Base-by-base conservation (phyloP, 2,888 invertebrate species). In the Dyspetes luteomarginatus region DNA sequence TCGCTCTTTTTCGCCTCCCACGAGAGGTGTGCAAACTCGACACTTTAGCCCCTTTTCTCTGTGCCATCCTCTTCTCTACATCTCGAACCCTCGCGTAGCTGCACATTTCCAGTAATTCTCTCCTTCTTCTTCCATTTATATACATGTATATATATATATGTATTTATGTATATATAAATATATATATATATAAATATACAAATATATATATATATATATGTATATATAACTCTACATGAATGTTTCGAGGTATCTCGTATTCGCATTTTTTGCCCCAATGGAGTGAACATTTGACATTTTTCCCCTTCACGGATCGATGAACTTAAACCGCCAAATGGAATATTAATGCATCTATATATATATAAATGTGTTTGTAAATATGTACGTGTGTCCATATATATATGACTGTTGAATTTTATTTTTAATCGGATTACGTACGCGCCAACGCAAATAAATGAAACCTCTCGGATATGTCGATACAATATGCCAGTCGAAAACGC, bases 351-450 rank as follows among this genome's bases (percentile, higher is more conserved):
- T 17, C 5, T 48, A 17, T 15, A 26, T 24, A 55, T 26, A 24
- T 24, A 3, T 12, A 43, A 36, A n/a, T n/a, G n/a, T 1, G 9
- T 64, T n/a, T 15, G 4, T 64, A 24, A 24, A 4, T 68, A 15
- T 55, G n/a, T 4, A 41, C 15, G 19, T 3, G 48, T 22, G 52
- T 22, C 19, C n/a, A 36, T 22, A 52, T 22, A 30, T 41, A 62
- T 3, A 30, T 50, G 15, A 64, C 36, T 36, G 79, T 64, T 79
- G 22, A 79, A 69, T 79, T 74, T 74, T 69, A 58, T 79, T 56
- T 56, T 26, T 69, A 79, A 74, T 79, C 79, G 69, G 79, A 79
- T 79, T 79, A 74, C 79, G 67, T 69, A 65, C 74, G 79, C 79
- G 79, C 74, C 74, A 74, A 79, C 48, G 74, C 56, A 74, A 69